These are phyloP conservation scores for Cyanoliseus patagonus DNA, from an alignment of 2,113 vertebrate species.

Conservation along the genomic window DNA sequence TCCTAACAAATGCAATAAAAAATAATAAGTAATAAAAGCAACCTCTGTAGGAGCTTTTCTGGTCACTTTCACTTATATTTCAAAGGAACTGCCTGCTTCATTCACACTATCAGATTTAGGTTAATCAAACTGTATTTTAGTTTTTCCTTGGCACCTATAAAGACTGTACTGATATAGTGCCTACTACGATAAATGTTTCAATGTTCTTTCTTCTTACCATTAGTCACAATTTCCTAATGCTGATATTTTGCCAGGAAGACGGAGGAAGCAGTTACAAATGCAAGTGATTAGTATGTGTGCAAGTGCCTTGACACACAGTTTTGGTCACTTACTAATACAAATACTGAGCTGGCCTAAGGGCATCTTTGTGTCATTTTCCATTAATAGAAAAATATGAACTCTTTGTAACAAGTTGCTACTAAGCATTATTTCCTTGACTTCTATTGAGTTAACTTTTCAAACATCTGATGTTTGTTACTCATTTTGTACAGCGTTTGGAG, in stretches of 20 bases:
- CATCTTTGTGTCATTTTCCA: conserved; percentile 55
- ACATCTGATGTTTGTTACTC: conserved; percentile 51
- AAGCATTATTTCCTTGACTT: conserved; percentile 49
- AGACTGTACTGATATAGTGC: conserved; percentile 27
- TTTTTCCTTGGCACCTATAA: conserved; percentile 51
- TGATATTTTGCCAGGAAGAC: conserved; percentile 60
- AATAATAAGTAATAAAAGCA: conserved; percentile 45
- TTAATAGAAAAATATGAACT: conserved; percentile 45
- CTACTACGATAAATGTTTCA: conserved; percentile 39
- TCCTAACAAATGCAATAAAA: conserved; percentile 26
- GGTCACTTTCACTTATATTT: conserved; percentile 22
- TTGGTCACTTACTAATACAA: conserved; percentile 66
- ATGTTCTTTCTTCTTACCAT: conserved; percentile 22
- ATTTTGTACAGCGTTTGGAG: conserved; percentile 7
- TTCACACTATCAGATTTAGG: conserved; percentile 30
- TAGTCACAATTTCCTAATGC: conserved; percentile 62
- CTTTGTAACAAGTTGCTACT: conserved; percentile 54
- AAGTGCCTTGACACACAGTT: conserved; percentile 41
- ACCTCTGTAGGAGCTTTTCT: conserved; percentile 7
- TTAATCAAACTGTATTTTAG: conserved; percentile 34
- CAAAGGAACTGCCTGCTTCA: neutral
- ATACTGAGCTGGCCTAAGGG: conserved; percentile 44
- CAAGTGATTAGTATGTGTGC: conserved; percentile 44
- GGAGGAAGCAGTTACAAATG: conserved; percentile 63
- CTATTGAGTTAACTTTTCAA: conserved; percentile 26